A percentile compares a stretch with the other conserved stretches of the same genome.
These are phyloP conservation scores for Phalera bucephala DNA, from an alignment of 2,888 invertebrate genomes.

Conservation along the genomic window DNA sequence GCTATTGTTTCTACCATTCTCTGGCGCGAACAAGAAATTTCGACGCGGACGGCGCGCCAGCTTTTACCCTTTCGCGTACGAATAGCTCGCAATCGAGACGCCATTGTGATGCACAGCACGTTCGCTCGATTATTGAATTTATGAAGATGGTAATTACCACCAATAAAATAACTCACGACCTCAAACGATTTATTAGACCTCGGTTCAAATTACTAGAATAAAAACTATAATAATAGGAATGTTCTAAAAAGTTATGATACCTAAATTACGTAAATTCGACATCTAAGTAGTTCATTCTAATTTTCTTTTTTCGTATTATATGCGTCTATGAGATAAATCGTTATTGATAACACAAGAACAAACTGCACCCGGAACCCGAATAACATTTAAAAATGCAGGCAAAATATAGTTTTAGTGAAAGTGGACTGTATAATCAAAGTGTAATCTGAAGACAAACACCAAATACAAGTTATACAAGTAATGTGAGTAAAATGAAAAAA, in stretches of 20 bases:
- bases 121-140: constrained; percentile 46
- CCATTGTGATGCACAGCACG: constrained; percentile 56
- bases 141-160: no score
- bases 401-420: constrained; percentile 6
- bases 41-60: constrained; percentile 54
- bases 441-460: neutral
- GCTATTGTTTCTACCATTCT: constrained; percentile 71
- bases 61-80: constrained; percentile 70
- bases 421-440: constrained; percentile 1
- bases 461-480: neutral
- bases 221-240: no score
- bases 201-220: no score
- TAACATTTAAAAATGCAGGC: constrained; percentile 19
- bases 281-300: no score
- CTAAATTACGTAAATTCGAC: no score
- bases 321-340: constrained; percentile 32
- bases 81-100: constrained; percentile 51
- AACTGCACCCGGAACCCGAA: constrained; percentile 30
- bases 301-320: no score
- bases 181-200: no score
- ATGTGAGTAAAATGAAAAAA: neutral
- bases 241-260: no score
- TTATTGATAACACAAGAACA: constrained; percentile 30
- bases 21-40: constrained; percentile 62
- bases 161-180: no score